A percentile compares a stretch with the other conserved stretches of the same genome.
Evolutionary conservation across 2,113 vertebrate genomes (phyloP).

Genomic region (Planiliza haematocheilus): DNA sequence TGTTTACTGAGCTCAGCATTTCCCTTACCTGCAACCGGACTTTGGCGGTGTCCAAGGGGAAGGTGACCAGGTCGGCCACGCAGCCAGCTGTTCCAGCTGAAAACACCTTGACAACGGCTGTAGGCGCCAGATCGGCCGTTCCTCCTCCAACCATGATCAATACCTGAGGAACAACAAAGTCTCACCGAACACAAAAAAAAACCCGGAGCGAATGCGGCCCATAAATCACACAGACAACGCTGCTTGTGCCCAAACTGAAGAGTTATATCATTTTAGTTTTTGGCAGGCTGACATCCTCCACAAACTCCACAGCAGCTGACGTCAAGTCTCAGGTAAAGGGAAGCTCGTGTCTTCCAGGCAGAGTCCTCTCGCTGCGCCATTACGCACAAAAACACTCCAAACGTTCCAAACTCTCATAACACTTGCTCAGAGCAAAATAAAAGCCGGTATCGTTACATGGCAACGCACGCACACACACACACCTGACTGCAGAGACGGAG

Average conservation of each 20-base stretch:
- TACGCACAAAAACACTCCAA: slow-evolving; percentile 12
- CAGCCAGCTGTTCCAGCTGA: slow-evolving; percentile 88
- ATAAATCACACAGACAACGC: slow-evolving; percentile 6
- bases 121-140: slow-evolving; percentile 72
- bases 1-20: too few species aligned
- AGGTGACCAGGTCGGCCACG: slow-evolving; percentile 89
- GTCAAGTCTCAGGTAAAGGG: slow-evolving; percentile 53
- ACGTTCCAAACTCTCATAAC: not conserved
- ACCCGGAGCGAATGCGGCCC: too few species aligned
- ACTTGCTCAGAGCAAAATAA: too few species aligned
- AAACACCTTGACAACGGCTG: slow-evolving; percentile 79
- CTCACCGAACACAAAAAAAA: not conserved
- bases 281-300: too few species aligned
- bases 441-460: not conserved
- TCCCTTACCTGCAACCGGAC: slow-evolving; percentile 87
- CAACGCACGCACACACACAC: not conserved
- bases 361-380: slow-evolving; percentile 11
- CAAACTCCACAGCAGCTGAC: not conserved
- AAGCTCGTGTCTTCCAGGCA: slow-evolving; percentile 4
- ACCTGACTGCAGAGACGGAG: not conserved
- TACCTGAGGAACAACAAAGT: not conserved
- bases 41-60: slow-evolving; percentile 90
- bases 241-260: too few species aligned
- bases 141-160: slow-evolving; percentile 79
- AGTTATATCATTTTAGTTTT: too few species aligned